Conservation (phyloP, 30 jellyfish, hydroid and myxozoan species). For the Hydractinia echinata region DNA sequence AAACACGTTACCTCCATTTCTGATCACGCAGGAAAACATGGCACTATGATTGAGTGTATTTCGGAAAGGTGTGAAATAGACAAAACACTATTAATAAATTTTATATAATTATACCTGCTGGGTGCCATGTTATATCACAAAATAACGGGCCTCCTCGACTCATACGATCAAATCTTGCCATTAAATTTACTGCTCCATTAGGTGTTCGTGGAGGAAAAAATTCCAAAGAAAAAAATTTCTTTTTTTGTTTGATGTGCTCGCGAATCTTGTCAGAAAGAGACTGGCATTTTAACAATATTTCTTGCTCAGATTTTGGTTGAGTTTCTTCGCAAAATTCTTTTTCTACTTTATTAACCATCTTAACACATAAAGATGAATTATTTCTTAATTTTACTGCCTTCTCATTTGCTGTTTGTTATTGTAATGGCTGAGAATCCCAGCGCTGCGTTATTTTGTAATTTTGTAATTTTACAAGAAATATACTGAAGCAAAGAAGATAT, state of each 20-base stretch:
- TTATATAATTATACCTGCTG: conserved; percentile 47
- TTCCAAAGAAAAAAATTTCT: conserved; percentile 81
- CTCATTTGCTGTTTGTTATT: no score
- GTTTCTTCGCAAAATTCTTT: background rate
- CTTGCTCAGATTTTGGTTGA: background rate
- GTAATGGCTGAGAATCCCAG: no score
- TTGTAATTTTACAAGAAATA: no score
- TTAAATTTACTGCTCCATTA: conserved; percentile 86
- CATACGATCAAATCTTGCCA: conserved; percentile 83
- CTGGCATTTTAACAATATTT: conserved; percentile 28
- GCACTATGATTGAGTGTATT: no score
- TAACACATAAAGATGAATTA: background rate
- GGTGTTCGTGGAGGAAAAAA: conserved; percentile 97
- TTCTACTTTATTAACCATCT: background rate
- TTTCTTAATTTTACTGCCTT: no score
- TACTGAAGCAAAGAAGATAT: no score
- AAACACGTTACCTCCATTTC: no score
- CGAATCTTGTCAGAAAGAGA: conserved; percentile 47
- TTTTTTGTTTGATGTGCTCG: conserved; percentile 40
- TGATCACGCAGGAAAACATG: no score
- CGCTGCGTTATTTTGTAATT: no score
- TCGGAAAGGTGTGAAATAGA: no score
- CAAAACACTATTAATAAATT: background rate
- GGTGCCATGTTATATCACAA: conserved; percentile 97
- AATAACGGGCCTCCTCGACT: conserved; percentile 88